phyloP scores from a whole-genome alignment of 1,140 invertebrate genomes.

The Plodia interpunctella region DNA sequence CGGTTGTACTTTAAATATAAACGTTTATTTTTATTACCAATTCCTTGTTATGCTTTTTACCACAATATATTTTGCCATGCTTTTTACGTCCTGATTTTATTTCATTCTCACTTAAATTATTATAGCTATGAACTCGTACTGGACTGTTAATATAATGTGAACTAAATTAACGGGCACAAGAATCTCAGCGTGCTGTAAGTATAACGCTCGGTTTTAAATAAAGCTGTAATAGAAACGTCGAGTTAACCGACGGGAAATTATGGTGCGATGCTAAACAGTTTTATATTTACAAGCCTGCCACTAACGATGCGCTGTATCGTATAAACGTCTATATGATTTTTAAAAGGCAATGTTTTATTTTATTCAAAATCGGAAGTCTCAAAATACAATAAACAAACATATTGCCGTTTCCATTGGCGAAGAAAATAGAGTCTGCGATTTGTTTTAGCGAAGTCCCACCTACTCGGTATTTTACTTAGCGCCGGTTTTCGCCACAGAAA shows the following conservation, averaged over 20 bases:
- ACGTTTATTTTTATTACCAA: constrained; percentile 11
- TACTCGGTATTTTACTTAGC: constrained; percentile 2
- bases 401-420: neutral
- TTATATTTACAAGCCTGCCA: too few species aligned
- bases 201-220: neutral
- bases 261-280: neutral
- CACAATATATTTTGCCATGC: too few species aligned
- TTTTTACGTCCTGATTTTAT: neutral
- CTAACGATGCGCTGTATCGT: too few species aligned
- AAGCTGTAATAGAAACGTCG: neutral
- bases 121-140: neutral
- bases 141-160: neutral
- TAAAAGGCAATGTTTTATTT: too few species aligned
- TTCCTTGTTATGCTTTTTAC: neutral
- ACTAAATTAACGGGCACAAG: neutral
- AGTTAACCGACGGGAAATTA: neutral
- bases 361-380: too few species aligned
- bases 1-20: constrained; percentile 4
- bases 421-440: neutral
- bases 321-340: too few species aligned
- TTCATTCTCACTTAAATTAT: neutral
- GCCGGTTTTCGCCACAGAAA: neutral
- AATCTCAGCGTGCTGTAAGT: neutral
- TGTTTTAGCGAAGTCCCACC: constrained; percentile 2
- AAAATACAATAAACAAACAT: neutral